phyloP scores from a whole-genome alignment of 2,888 invertebrate genomes.

The Theodoxus fluviatilis region DNA sequence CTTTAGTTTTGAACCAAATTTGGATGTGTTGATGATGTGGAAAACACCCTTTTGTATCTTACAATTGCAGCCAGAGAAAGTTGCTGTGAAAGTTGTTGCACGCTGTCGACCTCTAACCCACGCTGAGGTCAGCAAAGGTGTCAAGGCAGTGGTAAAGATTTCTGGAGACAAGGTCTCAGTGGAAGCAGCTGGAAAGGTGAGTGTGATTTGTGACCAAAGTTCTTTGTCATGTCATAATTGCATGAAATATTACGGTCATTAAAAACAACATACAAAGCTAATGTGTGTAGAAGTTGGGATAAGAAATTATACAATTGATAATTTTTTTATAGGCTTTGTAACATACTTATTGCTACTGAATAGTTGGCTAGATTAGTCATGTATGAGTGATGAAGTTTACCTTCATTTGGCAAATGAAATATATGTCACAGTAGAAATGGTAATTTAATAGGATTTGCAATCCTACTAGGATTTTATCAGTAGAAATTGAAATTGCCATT shows the following conservation, averaged over 20 bases:
- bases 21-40: background rate
- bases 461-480: too few relatives aligned
- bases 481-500: too few relatives aligned
- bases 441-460: too few relatives aligned
- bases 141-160: conserved; percentile 43
- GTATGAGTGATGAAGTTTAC: too few relatives aligned
- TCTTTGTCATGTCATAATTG: too few relatives aligned
- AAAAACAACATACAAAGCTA: too few relatives aligned
- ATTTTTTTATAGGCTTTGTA: background rate
- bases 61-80: conserved; percentile 34
- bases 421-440: too few relatives aligned
- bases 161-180: conserved; percentile 50
- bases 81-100: conserved; percentile 47
- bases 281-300: background rate
- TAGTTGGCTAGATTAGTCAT: too few relatives aligned
- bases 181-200: conserved; percentile 53
- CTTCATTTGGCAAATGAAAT: too few relatives aligned
- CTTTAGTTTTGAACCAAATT: background rate
- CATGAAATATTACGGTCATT: too few relatives aligned
- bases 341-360: too few relatives aligned
- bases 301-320: background rate
- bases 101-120: conserved; percentile 49
- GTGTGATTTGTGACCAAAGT: background rate
- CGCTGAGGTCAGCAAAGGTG: conserved; percentile 48
- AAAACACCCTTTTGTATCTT: background rate